Evolutionary conservation across 2,113 vertebrate species (phyloP), one percentile per base, ranked within the genome.

Genomic region (Heteronetta atricapilla): DNA sequence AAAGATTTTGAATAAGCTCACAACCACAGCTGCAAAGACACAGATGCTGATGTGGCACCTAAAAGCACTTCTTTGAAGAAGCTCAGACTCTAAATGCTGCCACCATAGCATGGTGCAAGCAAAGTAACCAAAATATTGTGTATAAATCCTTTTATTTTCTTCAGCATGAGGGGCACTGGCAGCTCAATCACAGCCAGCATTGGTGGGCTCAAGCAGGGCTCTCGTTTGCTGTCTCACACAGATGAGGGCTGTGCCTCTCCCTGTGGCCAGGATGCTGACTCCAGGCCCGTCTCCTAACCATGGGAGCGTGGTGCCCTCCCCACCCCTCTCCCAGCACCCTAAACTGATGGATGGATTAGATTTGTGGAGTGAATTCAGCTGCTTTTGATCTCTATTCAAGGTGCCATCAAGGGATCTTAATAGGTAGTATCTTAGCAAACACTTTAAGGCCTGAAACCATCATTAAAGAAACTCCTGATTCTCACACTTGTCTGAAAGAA

Each of bases 401-500:
- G 95, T 94, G 87, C 92, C 93, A 97, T 97, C 94, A 90, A 94
- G 94, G 93, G 92, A 95, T 93, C 94, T 97, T 96, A 95, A 95
- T 95, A 93, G 92, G 89, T 96, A 94, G 88, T 91, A 95, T 89
- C 93, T 86, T 93, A 95, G 96, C 87, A 73, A 95, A 87, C 0
- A 44, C 88, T 96, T 92, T 91, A 91, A 94, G 92, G 93, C 80
- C 95, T 81, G 82, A 94, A 95, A 92, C 80, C 17, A 13, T 93
- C 92, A 89, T 89, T 92, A 96, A 95, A 95, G 93, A 95, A 93
- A 93, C 90, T 91, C 86, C 95, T 77, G 85, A 89, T 94, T 97
- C 96, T 97, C 96, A 97, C 96, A 97, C 94, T 97, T 97, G 95
- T 97, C 95, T 96, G 94, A 97, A 96, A 97, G 95, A 97, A 97